These are phyloP conservation scores for Rana temporaria DNA, from an alignment of 2,113 vertebrate species.

Conservation along the genomic window DNA sequence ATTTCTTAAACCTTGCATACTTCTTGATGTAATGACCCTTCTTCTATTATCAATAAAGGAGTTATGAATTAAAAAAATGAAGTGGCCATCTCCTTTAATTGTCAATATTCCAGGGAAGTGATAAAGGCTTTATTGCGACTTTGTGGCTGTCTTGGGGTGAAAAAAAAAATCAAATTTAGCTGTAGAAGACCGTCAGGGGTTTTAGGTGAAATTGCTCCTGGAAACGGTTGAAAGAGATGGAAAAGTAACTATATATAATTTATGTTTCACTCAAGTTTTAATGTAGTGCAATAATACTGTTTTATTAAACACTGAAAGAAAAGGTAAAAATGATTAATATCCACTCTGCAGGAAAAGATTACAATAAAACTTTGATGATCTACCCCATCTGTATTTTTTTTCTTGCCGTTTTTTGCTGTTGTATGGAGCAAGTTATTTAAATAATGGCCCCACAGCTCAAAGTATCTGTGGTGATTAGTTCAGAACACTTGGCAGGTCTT, in stretches of 20 bases:
- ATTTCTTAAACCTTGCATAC: too few relatives aligned
- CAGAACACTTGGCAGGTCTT: conserved; percentile 40
- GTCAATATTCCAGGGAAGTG: too few relatives aligned
- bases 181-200: neutral
- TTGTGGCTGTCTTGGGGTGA: neutral
- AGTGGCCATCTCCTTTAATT: too few relatives aligned
- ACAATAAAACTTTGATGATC: conserved; percentile 54
- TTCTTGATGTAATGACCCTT: too few relatives aligned
- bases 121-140: too few relatives aligned
- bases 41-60: neutral
- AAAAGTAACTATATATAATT: conserved; percentile 54
- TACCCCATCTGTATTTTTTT: conserved; percentile 38
- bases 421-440: conserved; percentile 37
- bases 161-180: neutral
- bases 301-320: conserved; percentile 51
- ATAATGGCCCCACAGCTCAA: conserved; percentile 36
- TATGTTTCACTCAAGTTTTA: conserved; percentile 47
- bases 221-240: conserved; percentile 42
- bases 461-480: conserved; percentile 27
- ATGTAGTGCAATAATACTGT: conserved; percentile 45
- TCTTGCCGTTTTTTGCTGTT: conserved; percentile 18
- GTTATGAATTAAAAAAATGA: neutral
- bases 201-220: neutral
- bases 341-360: conserved; percentile 24
- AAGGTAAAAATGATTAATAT: conserved; percentile 52